phyloP scores from a whole-genome alignment of 2,797 vertebrate genomes.

The Vespertilio murinus region DNA sequence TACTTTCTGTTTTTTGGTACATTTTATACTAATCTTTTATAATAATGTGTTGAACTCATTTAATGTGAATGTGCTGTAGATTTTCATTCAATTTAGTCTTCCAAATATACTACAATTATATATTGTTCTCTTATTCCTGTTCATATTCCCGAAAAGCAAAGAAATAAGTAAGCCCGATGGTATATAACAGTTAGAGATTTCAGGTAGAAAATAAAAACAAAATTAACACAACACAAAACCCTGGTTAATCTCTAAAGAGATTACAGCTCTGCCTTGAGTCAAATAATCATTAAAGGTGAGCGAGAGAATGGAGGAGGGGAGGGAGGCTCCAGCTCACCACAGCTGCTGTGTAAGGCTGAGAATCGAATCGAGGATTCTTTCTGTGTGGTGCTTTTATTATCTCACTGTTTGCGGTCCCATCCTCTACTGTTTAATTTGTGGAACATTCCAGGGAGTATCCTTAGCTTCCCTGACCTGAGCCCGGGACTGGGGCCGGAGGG shows the following conservation, averaged over 20 bases:
- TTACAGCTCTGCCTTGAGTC: neutral
- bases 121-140: neutral
- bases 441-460: conserved; percentile 69
- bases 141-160: neutral
- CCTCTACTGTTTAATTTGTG: conserved; percentile 51
- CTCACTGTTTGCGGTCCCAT: neutral
- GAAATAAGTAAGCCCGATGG: neutral
- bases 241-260: neutral
- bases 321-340: neutral
- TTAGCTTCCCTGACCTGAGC: neutral
- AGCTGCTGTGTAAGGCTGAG: neutral
- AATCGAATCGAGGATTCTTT: neutral
- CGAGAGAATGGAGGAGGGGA: neutral
- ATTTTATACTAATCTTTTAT: neutral
- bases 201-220: neutral
- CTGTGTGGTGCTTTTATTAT: neutral
- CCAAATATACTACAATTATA: neutral
- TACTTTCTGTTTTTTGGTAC: neutral
- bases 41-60: neutral
- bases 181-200: neutral
- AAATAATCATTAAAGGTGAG: neutral
- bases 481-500: neutral
- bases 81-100: conserved; percentile 19
- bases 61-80: neutral
- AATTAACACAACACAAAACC: neutral